phyloP scores from a whole-genome alignment of 2,797 vertebrate species.

The Dendrocincla tyrannina region DNA sequence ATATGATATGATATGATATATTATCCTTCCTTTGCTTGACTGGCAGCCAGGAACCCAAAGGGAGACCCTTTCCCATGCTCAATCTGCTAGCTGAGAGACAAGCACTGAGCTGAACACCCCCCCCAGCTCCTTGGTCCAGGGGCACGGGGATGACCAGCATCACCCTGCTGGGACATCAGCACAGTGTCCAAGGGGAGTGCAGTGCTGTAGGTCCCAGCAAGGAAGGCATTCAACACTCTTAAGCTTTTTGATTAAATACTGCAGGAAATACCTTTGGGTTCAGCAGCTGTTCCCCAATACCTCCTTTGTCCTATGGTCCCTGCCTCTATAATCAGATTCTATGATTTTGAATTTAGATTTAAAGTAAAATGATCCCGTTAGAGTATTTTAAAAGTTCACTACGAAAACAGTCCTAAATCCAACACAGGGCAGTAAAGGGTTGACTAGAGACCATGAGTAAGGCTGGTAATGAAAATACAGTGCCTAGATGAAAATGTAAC shows the following conservation, averaged over 20 bases:
- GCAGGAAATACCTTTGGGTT: neutral
- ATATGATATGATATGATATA: no score
- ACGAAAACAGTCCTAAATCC: neutral
- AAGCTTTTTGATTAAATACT: neutral
- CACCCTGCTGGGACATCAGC: rapidly evolving
- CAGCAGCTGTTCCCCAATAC: neutral
- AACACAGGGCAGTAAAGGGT: neutral
- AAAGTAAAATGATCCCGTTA: no score
- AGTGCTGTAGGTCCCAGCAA: neutral
- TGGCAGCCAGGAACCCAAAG: neutral
- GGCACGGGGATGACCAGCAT: rapidly evolving
- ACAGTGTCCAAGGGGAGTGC: rapidly evolving
- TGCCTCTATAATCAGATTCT: neutral
- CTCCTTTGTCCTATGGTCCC: neutral
- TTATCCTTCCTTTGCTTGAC: neutral
- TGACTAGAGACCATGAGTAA: rapidly evolving
- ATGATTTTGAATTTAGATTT: neutral
- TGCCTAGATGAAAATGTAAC: neutral
- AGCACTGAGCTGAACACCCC: neutral
- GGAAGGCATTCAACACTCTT: rapidly evolving
- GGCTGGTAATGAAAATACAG: rapidly evolving
- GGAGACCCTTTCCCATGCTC: neutral
- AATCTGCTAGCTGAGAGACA: rapidly evolving
- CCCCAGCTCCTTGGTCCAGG: rapidly evolving
- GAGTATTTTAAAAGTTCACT: neutral